Conservation (phyloP, 2,797 vertebrate genomes). For the Betta splendens region DNA sequence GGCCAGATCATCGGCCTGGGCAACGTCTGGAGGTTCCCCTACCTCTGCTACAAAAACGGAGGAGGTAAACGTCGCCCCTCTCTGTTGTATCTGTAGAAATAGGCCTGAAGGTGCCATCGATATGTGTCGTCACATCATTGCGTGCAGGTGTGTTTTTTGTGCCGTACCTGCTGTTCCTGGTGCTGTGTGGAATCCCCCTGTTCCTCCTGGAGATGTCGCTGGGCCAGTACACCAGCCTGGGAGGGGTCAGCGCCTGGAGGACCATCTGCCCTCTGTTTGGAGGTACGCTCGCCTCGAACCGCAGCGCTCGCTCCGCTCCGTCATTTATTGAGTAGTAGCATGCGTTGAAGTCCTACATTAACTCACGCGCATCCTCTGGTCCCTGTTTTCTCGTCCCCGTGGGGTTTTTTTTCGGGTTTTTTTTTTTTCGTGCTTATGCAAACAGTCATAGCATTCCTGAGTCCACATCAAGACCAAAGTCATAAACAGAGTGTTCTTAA, state of each 20-base stretch:
- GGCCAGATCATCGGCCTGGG: constrained; percentile 82
- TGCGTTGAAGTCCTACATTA: not conserved
- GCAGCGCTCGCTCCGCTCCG: no score
- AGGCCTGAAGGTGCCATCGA: not conserved
- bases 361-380: not conserved
- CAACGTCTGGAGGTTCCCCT: constrained; percentile 81
- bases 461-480: constrained; percentile 4
- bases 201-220: constrained; percentile 90
- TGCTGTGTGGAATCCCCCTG: constrained; percentile 89
- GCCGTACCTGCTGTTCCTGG: constrained; percentile 93
- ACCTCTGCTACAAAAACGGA: constrained; percentile 83
- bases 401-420: not conserved
- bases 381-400: no score
- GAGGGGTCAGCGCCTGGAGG: constrained; percentile 90
- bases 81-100: not conserved
- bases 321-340: not conserved
- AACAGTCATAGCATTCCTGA: constrained; percentile 6
- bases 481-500: constrained; percentile 4
- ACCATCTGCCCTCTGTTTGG: constrained; percentile 91
- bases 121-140: not conserved
- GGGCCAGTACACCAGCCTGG: constrained; percentile 87
- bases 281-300: constrained; percentile 71
- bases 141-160: constrained; percentile 91
- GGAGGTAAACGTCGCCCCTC: constrained; percentile 76
- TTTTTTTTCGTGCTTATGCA: not conserved